phyloP scores from a whole-genome alignment of 2,797 vertebrate genomes.

The Carduelis carduelis region DNA sequence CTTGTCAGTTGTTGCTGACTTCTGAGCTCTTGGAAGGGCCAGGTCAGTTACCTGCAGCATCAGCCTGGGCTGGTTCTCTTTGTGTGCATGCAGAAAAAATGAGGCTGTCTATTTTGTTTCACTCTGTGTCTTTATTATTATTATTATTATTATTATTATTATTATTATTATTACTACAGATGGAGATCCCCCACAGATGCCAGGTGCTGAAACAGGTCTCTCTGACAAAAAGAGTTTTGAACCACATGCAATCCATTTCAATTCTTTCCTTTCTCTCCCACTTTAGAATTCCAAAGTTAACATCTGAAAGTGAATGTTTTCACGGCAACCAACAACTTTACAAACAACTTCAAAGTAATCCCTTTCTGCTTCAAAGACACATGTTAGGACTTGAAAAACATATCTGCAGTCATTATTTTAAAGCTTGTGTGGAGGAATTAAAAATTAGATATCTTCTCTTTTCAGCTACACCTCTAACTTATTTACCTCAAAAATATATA shows the following conservation, averaged over 20 bases:
- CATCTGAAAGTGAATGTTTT: background rate
- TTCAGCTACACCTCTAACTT: background rate
- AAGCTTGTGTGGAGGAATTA: background rate
- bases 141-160: background rate
- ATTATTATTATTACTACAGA: background rate
- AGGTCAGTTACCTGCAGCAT: background rate
- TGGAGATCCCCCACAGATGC: background rate
- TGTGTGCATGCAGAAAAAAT: background rate
- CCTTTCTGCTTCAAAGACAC: background rate
- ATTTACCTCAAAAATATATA: background rate
- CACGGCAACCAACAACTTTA: background rate
- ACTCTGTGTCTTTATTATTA: background rate
- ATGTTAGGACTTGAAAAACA: background rate
- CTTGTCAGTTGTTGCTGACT: constrained; percentile 26
- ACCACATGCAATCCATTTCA: background rate
- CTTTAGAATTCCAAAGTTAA: background rate
- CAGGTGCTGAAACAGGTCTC: background rate
- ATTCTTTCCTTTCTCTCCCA: background rate
- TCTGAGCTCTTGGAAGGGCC: background rate
- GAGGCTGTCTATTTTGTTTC: background rate
- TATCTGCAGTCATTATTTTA: background rate
- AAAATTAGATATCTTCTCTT: background rate
- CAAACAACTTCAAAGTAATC: background rate
- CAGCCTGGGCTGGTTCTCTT: background rate
- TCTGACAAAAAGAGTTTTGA: background rate